A percentile compares a stretch with the other conserved stretches of the same genome.
phyloP scores from a whole-genome alignment of 2,888 invertebrate genomes.

The Andrena camellia region DNA sequence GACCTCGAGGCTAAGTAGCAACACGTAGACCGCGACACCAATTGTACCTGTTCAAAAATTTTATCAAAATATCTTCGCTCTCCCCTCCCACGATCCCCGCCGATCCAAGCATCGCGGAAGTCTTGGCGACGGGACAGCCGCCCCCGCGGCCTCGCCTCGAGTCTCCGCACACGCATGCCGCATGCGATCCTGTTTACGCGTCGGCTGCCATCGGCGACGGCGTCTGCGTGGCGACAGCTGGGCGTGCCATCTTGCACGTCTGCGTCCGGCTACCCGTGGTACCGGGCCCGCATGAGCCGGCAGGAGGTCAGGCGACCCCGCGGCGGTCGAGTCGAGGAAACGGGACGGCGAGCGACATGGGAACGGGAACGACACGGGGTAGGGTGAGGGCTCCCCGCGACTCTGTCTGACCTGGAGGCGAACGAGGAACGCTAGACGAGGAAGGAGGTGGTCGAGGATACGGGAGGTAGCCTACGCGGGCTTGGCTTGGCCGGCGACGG shows the following conservation, averaged over 20 bases:
- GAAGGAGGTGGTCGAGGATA: neutral
- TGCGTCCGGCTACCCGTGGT: constrained; percentile 82
- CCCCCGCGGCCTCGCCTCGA: neutral
- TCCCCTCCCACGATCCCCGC: no score
- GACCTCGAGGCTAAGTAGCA: no score
- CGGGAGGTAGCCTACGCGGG: neutral
- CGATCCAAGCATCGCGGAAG: neutral
- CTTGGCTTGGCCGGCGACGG: neutral
- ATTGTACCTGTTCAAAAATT: no score
- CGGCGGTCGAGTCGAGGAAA: neutral
- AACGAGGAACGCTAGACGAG: constrained; percentile 33
- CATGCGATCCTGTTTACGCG: constrained; percentile 76
- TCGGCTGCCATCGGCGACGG: constrained; percentile 67
- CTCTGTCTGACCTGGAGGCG: neutral
- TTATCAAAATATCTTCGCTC: no score
- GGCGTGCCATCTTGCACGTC: constrained; percentile 84
- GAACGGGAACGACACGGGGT: constrained; percentile 22
- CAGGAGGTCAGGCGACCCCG: neutral
- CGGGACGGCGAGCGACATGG: constrained; percentile 10
- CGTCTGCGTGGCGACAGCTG: constrained; percentile 76
- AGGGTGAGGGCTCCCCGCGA: constrained; percentile 10
- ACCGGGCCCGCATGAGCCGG: constrained; percentile 77
- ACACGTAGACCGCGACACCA: no score
- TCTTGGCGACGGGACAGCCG: neutral
- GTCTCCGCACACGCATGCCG: constrained; percentile 10